These are phyloP conservation scores for Galagoides demidoff DNA, from an alignment of 2,797 vertebrate species.

Conservation along the genomic window DNA sequence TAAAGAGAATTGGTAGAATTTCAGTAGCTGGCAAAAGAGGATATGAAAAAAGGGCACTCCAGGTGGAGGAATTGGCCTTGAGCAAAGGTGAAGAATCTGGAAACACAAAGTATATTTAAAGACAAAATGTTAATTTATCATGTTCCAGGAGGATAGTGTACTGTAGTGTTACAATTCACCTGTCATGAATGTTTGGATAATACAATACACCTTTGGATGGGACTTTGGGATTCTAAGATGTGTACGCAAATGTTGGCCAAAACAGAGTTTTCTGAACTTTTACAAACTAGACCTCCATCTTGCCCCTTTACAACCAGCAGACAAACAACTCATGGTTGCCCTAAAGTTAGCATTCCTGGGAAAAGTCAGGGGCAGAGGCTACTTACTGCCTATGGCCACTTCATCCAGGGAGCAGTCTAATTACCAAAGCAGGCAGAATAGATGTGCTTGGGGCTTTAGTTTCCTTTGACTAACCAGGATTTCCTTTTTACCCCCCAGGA, in stretches of 20 bases:
- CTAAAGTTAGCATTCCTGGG: not conserved
- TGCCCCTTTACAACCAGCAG: not conserved
- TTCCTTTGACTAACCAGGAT: not conserved
- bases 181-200: not conserved
- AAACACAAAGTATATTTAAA: not conserved
- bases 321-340: not conserved
- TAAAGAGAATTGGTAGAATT: not conserved
- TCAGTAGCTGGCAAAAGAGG: not conserved
- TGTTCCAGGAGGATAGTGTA: not conserved
- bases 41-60: not conserved
- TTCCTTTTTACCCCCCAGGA: not conserved
- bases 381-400: not conserved
- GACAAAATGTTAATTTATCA: not conserved
- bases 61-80: not conserved
- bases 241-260: not conserved
- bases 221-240: not conserved
- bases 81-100: not conserved
- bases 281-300: not conserved
- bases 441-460: accelerated
- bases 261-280: not conserved
- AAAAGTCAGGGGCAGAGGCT: not conserved
- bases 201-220: not conserved
- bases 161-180: not conserved
- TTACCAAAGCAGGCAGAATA: not conserved
- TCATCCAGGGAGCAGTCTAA: not conserved